Evolutionary conservation across 1,140 invertebrate genomes (phyloP), one percentile per base, ranked within the genome.

Genomic region (Lithobius niger): DNA sequence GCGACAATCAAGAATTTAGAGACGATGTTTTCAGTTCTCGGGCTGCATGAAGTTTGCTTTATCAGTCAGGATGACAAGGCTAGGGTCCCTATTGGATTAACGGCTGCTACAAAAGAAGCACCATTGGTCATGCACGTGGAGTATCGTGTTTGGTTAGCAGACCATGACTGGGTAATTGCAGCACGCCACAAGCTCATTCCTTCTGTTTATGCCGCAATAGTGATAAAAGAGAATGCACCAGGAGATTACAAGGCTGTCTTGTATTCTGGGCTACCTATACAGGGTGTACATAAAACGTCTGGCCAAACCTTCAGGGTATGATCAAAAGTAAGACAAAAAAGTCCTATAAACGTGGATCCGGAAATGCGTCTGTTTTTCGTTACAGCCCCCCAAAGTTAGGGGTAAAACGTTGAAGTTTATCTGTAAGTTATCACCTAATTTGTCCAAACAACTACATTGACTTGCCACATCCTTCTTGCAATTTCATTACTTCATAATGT

Each of bases 91-190:
- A 60, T 74, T 25, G 71, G 71, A 42, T 52, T 70, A 19, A 66
- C 70, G 48, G 71, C 68, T 44, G 71, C 66, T 31, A 70, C 69
- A 21, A 68, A 65, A 53, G 68, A 73, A 60, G 57, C 64, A n/a
- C 64, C 62, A 15, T 53, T 67, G 2, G 44, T 72, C 58, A 71
- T 71, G 67, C 62, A 69, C 61, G 42, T 74, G 36, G 67, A 73
- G 48, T 73, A 72, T 57, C 3, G 55, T 26, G 60, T 73, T 3
- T 54, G 22, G 28, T 61, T 73, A 22, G 67, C 71, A 27, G 69
- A 73, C 61, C 70, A 73, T 64, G 71, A 74, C 59, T 74, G 63
- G 59, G 66, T 71, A 13, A 61, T 71, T 58, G 71, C 65, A 31
- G 31, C 54, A 24, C 40, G 44, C 18, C 69, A 72, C 57, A 70